Conservation (phyloP, 2,888 invertebrate genomes). For the Junonia oenone region DNA sequence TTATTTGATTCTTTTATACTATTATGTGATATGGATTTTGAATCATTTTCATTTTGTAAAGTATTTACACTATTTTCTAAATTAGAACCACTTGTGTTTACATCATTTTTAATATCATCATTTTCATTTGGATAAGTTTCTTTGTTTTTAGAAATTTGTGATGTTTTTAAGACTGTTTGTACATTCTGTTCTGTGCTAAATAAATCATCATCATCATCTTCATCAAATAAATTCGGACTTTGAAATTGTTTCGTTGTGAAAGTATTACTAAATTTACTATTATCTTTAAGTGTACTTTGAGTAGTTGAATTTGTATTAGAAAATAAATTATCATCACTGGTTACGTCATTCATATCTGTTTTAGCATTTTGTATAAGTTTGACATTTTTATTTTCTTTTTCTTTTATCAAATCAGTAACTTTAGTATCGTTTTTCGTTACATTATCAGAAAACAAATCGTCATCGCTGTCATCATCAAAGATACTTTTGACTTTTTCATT, state of each 20-base stretch:
- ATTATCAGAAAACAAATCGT: slow-evolving; percentile 42
- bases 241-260: slow-evolving; percentile 11
- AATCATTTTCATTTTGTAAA: neutral
- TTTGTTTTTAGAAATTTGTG: slow-evolving; percentile 1
- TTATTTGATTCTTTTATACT: neutral
- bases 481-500: slow-evolving; percentile 34
- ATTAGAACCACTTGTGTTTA: neutral
- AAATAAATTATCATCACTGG: slow-evolving; percentile 9
- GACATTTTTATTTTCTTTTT: neutral
- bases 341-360: slow-evolving; percentile 3
- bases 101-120: neutral
- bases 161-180: slow-evolving; percentile 6
- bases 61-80: neutral
- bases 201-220: slow-evolving; percentile 38
- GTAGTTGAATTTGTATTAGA: slow-evolving; percentile 15
- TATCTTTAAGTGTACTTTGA: slow-evolving; percentile 8
- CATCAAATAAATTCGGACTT: slow-evolving; percentile 43
- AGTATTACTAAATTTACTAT: slow-evolving; percentile 16
- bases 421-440: slow-evolving; percentile 16
- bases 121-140: neutral
- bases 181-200: slow-evolving; percentile 15
- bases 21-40: neutral
- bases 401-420: slow-evolving; percentile 4
- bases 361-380: neutral
- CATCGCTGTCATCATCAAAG: slow-evolving; percentile 49